These are phyloP conservation scores for Diadromus collaris DNA, from an alignment of 2,888 invertebrate genomes.

Conservation along the genomic window DNA sequence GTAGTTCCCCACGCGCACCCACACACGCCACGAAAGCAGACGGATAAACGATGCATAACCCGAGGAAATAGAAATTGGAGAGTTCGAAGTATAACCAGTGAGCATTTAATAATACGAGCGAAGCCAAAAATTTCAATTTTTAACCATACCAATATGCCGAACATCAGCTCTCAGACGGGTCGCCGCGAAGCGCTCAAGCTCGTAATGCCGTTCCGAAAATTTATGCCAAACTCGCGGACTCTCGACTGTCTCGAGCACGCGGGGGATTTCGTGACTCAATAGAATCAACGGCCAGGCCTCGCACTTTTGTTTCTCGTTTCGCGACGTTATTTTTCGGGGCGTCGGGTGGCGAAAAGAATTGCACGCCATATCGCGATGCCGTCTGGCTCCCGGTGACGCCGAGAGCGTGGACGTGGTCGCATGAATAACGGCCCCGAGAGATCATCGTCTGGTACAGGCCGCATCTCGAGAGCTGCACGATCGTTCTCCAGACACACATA, in stretches of 20 bases:
- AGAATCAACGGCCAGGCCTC: conserved; percentile 5
- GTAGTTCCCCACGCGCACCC: conserved; percentile 32
- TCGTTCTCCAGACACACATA: conserved; percentile 49
- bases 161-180: conserved; percentile 11
- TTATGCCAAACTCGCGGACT: conserved; percentile 5
- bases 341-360: conserved; percentile 24
- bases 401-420: conserved; percentile 38
- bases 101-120: conserved; percentile 39
- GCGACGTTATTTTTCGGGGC: conserved; percentile 45
- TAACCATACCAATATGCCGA: conserved; percentile 31
- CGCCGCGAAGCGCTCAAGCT: not conserved
- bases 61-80: conserved; percentile 55
- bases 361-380: conserved; percentile 42
- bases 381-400: conserved; percentile 42
- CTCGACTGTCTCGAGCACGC: conserved; percentile 20
- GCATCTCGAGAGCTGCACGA: conserved; percentile 57
- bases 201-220: conserved; percentile 8
- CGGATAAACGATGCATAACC: conserved; percentile 40
- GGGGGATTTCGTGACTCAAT: conserved; percentile 25
- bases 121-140: conserved; percentile 44
- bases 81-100: conserved; percentile 27
- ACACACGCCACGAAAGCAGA: conserved; percentile 16
- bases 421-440: conserved; percentile 56
- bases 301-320: conserved; percentile 35
- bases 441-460: conserved; percentile 45